These are phyloP conservation scores for Sphinx pinastri DNA, from an alignment of 2,888 invertebrate species.

Conservation along the genomic window DNA sequence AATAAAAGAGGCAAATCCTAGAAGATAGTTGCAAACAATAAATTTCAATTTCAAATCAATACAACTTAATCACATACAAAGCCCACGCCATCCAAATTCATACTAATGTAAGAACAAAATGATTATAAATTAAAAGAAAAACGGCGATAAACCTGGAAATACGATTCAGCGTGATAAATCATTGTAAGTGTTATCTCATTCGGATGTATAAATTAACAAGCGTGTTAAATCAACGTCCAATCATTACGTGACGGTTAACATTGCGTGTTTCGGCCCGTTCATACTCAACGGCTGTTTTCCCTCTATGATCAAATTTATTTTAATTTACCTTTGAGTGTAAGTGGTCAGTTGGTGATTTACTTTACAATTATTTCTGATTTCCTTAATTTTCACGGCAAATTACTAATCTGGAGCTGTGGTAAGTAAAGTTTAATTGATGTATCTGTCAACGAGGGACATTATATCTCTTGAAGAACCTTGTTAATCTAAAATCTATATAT, in stretches of 20 bases:
- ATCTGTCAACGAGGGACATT: too few relatives aligned
- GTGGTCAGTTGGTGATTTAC: not conserved
- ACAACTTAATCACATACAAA: not conserved
- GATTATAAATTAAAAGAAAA: conserved; percentile 45
- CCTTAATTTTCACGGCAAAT: too few relatives aligned
- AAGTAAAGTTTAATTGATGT: too few relatives aligned
- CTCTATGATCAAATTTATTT: not conserved
- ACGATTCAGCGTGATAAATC: conserved; percentile 49
- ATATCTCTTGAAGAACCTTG: too few relatives aligned
- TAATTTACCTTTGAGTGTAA: not conserved
- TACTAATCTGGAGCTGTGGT: too few relatives aligned
- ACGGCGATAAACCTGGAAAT: conserved; percentile 40
- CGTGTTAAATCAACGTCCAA: conserved; percentile 71
- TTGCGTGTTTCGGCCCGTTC: conserved; percentile 25
- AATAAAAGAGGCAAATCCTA: too few relatives aligned
- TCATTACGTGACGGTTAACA: conserved; percentile 47
- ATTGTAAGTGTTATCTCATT: conserved; percentile 56
- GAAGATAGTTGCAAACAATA: not conserved
- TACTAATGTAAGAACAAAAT: conserved; percentile 30
- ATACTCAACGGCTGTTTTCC: conserved; percentile 17
- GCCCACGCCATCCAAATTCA: conserved; percentile 13
- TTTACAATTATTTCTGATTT: too few relatives aligned
- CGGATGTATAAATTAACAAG: conserved; percentile 65
- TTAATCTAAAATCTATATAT: too few relatives aligned
- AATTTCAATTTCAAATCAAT: not conserved